Percentiles rank a stretch among this genome's conserved stretches.
Evolutionary conservation across 1,140 invertebrate species (phyloP).

Genomic region (Phthorimaea operculella): DNA sequence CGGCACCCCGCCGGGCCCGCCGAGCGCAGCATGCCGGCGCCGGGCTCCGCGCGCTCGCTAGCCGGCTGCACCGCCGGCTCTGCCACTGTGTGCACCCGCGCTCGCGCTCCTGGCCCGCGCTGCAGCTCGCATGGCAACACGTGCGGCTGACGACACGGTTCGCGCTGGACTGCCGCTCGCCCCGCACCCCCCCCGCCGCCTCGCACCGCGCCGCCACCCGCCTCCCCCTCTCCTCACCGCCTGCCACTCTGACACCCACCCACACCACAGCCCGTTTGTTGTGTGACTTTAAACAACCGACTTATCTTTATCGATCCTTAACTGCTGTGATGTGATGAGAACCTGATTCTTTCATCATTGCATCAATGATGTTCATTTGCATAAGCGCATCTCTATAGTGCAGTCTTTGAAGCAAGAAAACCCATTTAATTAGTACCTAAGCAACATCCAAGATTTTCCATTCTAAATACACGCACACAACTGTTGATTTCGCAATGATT

Average conservation of each 20-base stretch:
- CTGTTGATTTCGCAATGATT: too few species aligned
- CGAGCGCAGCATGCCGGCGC: conserved; percentile 59
- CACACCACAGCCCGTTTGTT: not conserved
- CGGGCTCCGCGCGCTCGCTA: conserved; percentile 46
- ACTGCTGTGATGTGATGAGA: too few species aligned
- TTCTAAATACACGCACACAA: too few species aligned
- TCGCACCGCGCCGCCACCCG: conserved; percentile 7
- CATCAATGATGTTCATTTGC: too few species aligned
- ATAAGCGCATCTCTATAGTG: too few species aligned
- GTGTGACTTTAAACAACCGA: conserved; percentile 34
- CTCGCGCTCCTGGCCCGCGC: conserved; percentile 22
- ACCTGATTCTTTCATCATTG: too few species aligned
- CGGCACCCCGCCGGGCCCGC: conserved; percentile 47
- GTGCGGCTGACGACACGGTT: conserved; percentile 28
- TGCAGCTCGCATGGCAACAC: conserved; percentile 27
- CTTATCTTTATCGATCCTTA: conserved; percentile 21
- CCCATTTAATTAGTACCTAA: too few species aligned
- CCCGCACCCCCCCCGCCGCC: conserved; percentile 8
- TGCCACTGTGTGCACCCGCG: conserved; percentile 16
- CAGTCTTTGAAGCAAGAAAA: too few species aligned
- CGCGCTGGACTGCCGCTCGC: conserved; percentile 43
- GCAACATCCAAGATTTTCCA: too few species aligned
- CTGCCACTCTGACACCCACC: conserved; percentile 5
- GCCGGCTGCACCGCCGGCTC: conserved; percentile 37
- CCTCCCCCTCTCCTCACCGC: conserved; percentile 17